A percentile compares a stretch with the other conserved stretches of the same genome.
Conservation (phyloP, 2,113 vertebrate species). For the Cairina moschata region DNA sequence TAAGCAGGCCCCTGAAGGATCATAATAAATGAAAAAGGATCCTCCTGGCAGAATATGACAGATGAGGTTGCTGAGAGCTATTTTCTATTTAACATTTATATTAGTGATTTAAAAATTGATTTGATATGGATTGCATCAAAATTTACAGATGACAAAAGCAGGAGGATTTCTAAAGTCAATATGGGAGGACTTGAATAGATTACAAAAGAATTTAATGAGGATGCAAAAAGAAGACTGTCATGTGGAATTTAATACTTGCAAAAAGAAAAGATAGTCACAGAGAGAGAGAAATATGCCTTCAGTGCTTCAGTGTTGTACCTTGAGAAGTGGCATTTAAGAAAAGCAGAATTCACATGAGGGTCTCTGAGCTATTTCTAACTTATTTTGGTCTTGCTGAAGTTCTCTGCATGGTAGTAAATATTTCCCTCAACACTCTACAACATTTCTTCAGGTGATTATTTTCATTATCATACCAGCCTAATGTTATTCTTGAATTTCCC, state of each 20-base stretch:
- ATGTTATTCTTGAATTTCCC: background rate
- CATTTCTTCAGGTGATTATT: background rate
- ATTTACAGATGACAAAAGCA: conserved; percentile 16
- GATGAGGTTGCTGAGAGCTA: background rate
- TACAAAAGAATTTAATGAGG: background rate
- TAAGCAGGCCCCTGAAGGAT: conserved; percentile 19
- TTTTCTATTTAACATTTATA: conserved; percentile 55
- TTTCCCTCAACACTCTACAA: background rate
- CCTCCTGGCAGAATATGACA: background rate
- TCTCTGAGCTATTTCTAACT: background rate
- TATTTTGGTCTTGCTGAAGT: background rate
- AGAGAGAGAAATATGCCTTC: background rate
- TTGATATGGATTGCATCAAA: conserved; percentile 8
- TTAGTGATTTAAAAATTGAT: conserved; percentile 60
- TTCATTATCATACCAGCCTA: background rate
- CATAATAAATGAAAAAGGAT: background rate
- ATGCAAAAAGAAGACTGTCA: background rate
- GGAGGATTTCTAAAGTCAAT: background rate
- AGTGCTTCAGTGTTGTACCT: background rate
- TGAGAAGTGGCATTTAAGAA: background rate
- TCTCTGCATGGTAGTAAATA: background rate
- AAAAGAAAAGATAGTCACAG: background rate
- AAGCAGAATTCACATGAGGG: background rate
- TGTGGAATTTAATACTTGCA: background rate
- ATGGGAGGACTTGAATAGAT: background rate